Base-by-base conservation (phyloP, 2,113 vertebrate species). In the Bubo bubo region DNA sequence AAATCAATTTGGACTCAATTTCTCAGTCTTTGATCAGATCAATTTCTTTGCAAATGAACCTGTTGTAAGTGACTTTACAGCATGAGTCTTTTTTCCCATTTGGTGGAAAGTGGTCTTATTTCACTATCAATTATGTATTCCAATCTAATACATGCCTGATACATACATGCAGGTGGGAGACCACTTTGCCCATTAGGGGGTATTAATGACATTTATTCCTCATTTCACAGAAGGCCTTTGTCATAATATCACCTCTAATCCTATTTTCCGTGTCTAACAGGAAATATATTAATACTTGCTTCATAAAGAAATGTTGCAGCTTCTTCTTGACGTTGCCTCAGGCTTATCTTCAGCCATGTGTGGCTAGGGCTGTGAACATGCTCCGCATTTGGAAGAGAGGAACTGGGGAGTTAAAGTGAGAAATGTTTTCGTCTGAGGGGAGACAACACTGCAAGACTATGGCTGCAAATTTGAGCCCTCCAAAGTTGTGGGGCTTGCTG, bases 171-270 rank as follows among this genome's bases (percentile, higher is more conserved):
- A 74, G 64, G 89, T 88, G 79, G 90, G 81, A 92, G 83, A 86
- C 50, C 63, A 67, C 34, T 73, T 72, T 76, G 35, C 82, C 66
- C 73, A 84, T 97, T 90, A 95, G 68, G 56, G 49, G 39, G 34
- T 63, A 86, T 97, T 92, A 97, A 96, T 93, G 68, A 43, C 34
- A 75, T 90, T 90, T 94, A 88, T 95, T 92, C 66, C 56, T 81
- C 27, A 39, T 91, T 82, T 95, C 83, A 96, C 49, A 80, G 76
- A 76, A 84, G 30, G 17, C 35, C 67, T 95, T 76, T 96, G 52
- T 77, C 5, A 26, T 56, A 79, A 49, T 88, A 90, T 81, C 79
- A 79, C 55, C 67, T 87, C 77, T 96, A 94, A 95, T 95, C 79
- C 62, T 79, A 76, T 94, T 97, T 97, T 95, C 84, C 0, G 0